A percentile compares a stretch with the other conserved stretches of the same genome.
Evolutionary conservation across 2,113 vertebrate genomes (phyloP).

Genomic region (Stigmatopora argus): DNA sequence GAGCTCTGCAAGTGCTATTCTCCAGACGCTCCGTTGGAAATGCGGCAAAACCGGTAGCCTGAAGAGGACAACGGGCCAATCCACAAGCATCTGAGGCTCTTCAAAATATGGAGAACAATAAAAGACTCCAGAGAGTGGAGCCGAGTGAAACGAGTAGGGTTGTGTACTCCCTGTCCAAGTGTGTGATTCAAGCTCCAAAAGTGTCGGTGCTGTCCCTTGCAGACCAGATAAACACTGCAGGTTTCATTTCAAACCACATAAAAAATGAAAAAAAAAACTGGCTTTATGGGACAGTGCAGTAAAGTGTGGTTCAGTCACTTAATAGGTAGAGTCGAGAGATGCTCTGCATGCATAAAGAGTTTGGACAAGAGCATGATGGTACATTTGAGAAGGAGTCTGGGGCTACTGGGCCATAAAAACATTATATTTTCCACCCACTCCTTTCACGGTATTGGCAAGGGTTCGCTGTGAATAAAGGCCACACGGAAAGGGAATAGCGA

Average conservation of each 20-base stretch:
- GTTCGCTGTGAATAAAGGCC: conserved; percentile 56
- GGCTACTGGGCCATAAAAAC: conserved; percentile 4
- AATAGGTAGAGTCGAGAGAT: conserved; percentile 52
- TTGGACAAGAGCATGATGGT: conserved; percentile 27
- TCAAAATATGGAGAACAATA: conserved; percentile 61
- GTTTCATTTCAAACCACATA: conserved; percentile 70
- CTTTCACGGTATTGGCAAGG: conserved; percentile 44
- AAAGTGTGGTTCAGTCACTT: conserved; percentile 56
- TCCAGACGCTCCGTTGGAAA: conserved; percentile 57
- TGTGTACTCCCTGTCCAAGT: conserved; percentile 46
- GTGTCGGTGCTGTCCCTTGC: conserved; percentile 57
- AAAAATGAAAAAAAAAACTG: conserved; percentile 59
- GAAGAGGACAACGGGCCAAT: conserved; percentile 48
- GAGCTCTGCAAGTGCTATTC: conserved; percentile 70
- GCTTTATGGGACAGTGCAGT: conserved; percentile 50
- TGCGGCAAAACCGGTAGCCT: conserved; percentile 45
- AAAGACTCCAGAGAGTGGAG: conserved; percentile 52
- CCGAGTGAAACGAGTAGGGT: conserved; percentile 34
- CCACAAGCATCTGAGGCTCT: conserved; percentile 50
- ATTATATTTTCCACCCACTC: conserved; percentile 21
- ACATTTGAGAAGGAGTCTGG: conserved; percentile 11
- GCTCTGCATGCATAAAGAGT: conserved; percentile 39
- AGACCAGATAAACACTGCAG: conserved; percentile 58
- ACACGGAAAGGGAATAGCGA: conserved; percentile 46
- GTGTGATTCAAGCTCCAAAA: conserved; percentile 59